Evolutionary conservation across 53 echinoderm and acorn worm genomes (phyloP), one percentile per base, ranked within the genome.

Genomic region (Paelopatides confundens): DNA sequence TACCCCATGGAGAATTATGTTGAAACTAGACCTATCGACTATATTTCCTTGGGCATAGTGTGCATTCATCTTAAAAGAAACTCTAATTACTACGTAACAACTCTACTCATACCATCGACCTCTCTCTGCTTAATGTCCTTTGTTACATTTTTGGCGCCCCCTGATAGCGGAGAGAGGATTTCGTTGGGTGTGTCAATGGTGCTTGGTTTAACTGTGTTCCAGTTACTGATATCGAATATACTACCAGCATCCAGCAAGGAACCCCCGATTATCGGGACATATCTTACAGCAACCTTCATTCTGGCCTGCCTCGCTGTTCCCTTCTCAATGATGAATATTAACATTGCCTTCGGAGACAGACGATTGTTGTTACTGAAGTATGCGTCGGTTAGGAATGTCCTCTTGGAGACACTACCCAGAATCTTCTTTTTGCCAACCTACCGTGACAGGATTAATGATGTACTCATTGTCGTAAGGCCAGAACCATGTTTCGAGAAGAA

Each of bases 161-260:
- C 74, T 3, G 74, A 74, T 26, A 74, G 74, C 40, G 74, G 74
- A 10, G 74, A 74, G 46, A 74, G 74, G 43, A 74, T 74, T 2
- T 74, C 74, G 3, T 8, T 74, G 24, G 74, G 74, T 37, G 74
- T 74, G 7, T 74, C 74, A 40, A 74, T 74, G 74, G 74, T 74
- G 3, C 74, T 74, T 21, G 74, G 74, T 18, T 46, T 74, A 26
- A 74, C 74, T 3, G 74, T 74, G 9, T 74, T 74, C 74, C 74
- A 74, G 74, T 26, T 74, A 26, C 29, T 74, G 24, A 40, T 74
- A n/a, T 39, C 28, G 39, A 43, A 74, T 74, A 46, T 28, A 35
- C 10, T 74, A 21, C 71, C 71, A 46, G 17, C 47, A 4, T 71
- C 71, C 2, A 71, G 71, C 23, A 71, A 71, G 46, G 23, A 10